phyloP scores from a whole-genome alignment of 2,113 vertebrate species.

The Lucifuga dentata region DNA sequence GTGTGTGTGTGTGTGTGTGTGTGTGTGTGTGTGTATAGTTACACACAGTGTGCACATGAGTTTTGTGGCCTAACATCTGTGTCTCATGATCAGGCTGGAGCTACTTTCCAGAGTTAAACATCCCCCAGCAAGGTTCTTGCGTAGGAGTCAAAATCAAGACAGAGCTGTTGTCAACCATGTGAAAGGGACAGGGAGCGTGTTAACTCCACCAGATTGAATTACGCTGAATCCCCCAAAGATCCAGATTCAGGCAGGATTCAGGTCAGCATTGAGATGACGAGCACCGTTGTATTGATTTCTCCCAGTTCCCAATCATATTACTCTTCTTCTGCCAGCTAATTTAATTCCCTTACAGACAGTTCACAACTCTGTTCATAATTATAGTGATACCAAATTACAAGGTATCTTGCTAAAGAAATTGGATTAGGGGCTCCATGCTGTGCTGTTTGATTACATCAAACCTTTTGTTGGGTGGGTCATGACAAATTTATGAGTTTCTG shows the following conservation, averaged over 20 bases:
- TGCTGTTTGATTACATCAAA: constrained; percentile 76
- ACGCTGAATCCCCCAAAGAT: constrained; percentile 77
- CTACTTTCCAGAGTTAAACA: constrained; percentile 32
- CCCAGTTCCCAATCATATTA: constrained; percentile 79
- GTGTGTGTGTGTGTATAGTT: no score
- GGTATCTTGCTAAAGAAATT: constrained; percentile 72
- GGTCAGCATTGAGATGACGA: constrained; percentile 73
- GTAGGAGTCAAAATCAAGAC: constrained; percentile 75
- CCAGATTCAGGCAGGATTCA: constrained; percentile 75
- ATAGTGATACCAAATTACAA: constrained; percentile 75
- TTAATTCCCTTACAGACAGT: constrained; percentile 75
- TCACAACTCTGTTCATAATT: constrained; percentile 80
- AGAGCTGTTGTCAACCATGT: constrained; percentile 73
- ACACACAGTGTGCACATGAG: constrained; percentile 1
- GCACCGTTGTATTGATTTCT: constrained; percentile 77
- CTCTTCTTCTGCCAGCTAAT: constrained; percentile 72
- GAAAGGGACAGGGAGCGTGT: constrained; percentile 75
- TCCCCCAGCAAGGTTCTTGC: constrained; percentile 57
- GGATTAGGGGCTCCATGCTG: constrained; percentile 77
- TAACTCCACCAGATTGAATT: constrained; percentile 77
- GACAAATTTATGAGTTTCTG: constrained; percentile 59
- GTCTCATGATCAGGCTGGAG: constrained; percentile 45
- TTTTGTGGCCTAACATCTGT: constrained; percentile 2
- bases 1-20: no score
- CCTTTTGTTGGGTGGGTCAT: constrained; percentile 66